phyloP scores from a whole-genome alignment of 2,888 invertebrate genomes.

The Anoncus sp. region DNA sequence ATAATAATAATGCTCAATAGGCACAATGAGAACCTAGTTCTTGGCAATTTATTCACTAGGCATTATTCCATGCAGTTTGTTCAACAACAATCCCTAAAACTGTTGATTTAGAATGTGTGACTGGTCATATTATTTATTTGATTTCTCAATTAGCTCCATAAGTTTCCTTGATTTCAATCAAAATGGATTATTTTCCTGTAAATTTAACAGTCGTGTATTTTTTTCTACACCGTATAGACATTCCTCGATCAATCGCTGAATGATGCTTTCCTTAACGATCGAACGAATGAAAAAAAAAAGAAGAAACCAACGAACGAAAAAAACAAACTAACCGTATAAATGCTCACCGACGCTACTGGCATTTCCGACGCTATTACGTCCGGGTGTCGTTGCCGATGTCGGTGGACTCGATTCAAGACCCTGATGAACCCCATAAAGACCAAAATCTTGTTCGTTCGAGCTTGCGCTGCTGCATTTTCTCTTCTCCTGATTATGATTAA shows the following conservation, averaged over 20 bases:
- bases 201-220: too few species aligned
- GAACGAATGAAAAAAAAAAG: too few species aligned
- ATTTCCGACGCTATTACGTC: constrained; percentile 80
- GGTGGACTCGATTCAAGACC: constrained; percentile 82
- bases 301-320: background rate
- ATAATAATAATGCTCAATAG: background rate
- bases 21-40: background rate
- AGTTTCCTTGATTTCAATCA: too few species aligned
- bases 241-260: too few species aligned
- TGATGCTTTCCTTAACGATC: too few species aligned
- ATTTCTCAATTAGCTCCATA: too few species aligned
- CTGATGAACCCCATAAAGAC: constrained; percentile 89
- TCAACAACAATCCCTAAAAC: background rate
- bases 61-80: background rate
- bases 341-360: constrained; percentile 79
- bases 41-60: background rate
- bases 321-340: constrained; percentile 35
- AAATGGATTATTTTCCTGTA: too few species aligned
- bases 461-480: constrained; percentile 92
- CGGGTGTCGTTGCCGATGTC: constrained; percentile 80
- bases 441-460: constrained; percentile 95
- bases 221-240: too few species aligned
- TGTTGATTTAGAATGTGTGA: background rate
- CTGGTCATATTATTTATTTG: background rate
- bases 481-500: constrained; percentile 84